Conservation (phyloP, 35 echinoderm and acorn worm genomes). For the Hemicentrotus pulcherrimus region DNA sequence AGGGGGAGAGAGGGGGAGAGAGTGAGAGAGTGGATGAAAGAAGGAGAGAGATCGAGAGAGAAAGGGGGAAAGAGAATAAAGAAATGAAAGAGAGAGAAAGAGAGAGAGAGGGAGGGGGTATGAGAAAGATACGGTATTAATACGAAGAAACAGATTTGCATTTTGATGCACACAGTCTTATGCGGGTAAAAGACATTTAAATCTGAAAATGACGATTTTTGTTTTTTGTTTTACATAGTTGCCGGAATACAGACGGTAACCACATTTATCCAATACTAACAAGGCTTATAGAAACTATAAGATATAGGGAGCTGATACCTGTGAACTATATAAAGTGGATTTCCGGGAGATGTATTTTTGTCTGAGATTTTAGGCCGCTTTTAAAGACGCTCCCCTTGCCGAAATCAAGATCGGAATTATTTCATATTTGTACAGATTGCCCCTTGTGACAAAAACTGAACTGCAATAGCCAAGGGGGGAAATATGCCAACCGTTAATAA, state of each 20-base stretch:
- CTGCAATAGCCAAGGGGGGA: not conserved
- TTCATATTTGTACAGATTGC: not conserved
- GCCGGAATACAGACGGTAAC: too few relatives aligned
- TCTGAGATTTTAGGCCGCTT: not conserved
- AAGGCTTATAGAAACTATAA: too few relatives aligned
- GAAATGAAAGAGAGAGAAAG: too few relatives aligned
- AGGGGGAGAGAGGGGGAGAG: not conserved
- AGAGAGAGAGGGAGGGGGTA: too few relatives aligned
- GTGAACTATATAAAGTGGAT: not conserved
- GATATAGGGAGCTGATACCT: not conserved
- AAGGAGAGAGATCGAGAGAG: not conserved
- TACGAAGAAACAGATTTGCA: too few relatives aligned
- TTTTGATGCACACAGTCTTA: too few relatives aligned
- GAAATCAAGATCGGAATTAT: not conserved
- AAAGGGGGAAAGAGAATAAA: too few relatives aligned
- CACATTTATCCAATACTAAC: too few relatives aligned
- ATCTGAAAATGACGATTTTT: too few relatives aligned
- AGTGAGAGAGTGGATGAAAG: not conserved
- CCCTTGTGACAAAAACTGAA: not conserved
- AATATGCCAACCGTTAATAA: not conserved
- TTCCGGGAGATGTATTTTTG: not conserved
- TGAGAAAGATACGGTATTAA: too few relatives aligned
- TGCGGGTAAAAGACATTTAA: too few relatives aligned
- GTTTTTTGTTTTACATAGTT: too few relatives aligned
- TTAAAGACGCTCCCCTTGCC: not conserved